These are phyloP conservation scores for Coecobrya sp. DNA, from an alignment of 2,888 invertebrate genomes.

Conservation along the genomic window DNA sequence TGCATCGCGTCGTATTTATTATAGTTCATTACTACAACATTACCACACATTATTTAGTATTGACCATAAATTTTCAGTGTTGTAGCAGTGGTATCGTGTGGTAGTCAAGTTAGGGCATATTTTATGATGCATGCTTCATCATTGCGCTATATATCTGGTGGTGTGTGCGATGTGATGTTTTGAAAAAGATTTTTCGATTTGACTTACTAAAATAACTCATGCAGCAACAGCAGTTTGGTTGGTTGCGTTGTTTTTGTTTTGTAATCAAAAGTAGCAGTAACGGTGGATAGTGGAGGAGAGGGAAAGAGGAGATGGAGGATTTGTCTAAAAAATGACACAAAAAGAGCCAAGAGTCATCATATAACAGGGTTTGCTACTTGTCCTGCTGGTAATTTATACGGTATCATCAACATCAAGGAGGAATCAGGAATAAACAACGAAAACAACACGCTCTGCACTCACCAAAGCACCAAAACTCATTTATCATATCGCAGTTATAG, in stretches of 20 bases:
- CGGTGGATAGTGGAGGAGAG: background rate
- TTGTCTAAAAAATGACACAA: conserved; percentile 60
- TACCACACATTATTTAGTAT: conserved; percentile 48
- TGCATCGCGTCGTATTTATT: conserved; percentile 16
- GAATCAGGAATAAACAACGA: conserved; percentile 54
- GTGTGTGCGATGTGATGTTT: background rate
- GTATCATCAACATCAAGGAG: conserved; percentile 48
- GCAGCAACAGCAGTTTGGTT: background rate
- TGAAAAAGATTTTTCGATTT: conserved; percentile 54
- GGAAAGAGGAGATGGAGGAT: conserved; percentile 10
- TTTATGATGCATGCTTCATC: background rate
- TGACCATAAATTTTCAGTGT: conserved; percentile 54
- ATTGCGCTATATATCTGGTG: background rate
- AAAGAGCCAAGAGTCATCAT: conserved; percentile 30
- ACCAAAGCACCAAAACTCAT: conserved; percentile 50
- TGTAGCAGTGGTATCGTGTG: background rate
- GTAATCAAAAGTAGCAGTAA: conserved; percentile 45
- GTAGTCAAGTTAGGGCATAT: background rate
- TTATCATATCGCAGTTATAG: conserved; percentile 40
- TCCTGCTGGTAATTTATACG: conserved; percentile 53
- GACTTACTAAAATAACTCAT: conserved; percentile 35
- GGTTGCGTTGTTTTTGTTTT: conserved; percentile 32
- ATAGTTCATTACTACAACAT: conserved; percentile 45
- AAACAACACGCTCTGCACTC: conserved; percentile 19
- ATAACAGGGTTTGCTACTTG: conserved; percentile 25